Evolutionary conservation across 2,888 invertebrate species (phyloP).

Genomic region (Lasioglossum zephyrum): DNA sequence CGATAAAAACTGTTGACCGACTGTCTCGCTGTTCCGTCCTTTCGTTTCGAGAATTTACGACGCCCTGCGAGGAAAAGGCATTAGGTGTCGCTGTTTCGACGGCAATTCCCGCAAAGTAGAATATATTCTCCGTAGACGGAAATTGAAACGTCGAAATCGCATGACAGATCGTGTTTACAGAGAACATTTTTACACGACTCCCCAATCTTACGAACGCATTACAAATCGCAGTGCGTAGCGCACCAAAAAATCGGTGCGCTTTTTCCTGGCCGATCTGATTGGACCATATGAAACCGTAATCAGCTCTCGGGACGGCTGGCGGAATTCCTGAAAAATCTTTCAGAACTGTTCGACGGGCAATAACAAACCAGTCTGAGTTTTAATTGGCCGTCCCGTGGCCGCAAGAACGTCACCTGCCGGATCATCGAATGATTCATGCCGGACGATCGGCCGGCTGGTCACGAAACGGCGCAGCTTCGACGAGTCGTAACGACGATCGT

Average conservation of each 20-base stretch:
- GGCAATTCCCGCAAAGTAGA: not conserved
- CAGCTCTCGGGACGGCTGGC: not conserved
- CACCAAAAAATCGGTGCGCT: not conserved
- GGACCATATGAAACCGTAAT: not conserved
- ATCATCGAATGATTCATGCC: slow-evolving; percentile 36
- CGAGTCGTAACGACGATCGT: slow-evolving; percentile 59
- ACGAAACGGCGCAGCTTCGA: slow-evolving; percentile 10
- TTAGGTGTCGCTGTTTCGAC: not conserved
- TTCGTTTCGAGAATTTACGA: not conserved
- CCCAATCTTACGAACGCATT: not conserved
- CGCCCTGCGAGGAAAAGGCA: not conserved
- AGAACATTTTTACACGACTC: not conserved
- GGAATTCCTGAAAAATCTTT: not conserved
- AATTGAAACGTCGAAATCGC: not conserved
- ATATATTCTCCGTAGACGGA: not conserved
- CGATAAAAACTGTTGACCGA: not conserved
- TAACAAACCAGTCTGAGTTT: slow-evolving; percentile 16
- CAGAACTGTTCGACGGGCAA: not conserved
- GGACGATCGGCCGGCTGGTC: slow-evolving; percentile 30
- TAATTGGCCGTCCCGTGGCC: slow-evolving; percentile 38
- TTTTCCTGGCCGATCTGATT: not conserved
- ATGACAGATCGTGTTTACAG: not conserved
- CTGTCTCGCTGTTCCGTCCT: not conserved
- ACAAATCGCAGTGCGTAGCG: not conserved
- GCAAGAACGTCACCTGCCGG: slow-evolving; percentile 27